Evolutionary conservation across 2,888 invertebrate genomes (phyloP).

Genomic region (Orthosia incerta): DNA sequence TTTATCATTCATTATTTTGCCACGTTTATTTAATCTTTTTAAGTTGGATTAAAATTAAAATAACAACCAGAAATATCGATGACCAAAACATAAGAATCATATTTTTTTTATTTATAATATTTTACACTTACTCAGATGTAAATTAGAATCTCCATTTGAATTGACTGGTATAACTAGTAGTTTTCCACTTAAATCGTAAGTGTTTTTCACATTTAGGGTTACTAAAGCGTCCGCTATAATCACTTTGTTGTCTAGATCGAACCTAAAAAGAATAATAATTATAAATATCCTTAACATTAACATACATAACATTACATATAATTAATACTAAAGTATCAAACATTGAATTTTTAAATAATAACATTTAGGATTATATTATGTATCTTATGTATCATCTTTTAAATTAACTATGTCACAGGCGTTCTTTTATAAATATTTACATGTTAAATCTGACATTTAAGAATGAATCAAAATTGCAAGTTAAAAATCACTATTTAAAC

Average conservation of each 20-base stretch:
- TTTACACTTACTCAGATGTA: conserved; percentile 78
- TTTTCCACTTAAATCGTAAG: conserved; percentile 81
- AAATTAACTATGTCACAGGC: neutral
- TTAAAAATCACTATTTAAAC: conserved; percentile 23
- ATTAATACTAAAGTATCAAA: neutral
- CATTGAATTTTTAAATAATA: neutral
- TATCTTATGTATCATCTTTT: neutral
- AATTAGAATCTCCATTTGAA: conserved; percentile 79
- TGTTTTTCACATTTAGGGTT: conserved; percentile 79
- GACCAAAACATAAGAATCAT: too few relatives aligned
- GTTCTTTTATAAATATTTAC: neutral
- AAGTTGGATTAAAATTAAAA: too few relatives aligned
- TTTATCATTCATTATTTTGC: too few relatives aligned
- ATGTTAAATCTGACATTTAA: neutral
- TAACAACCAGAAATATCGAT: too few relatives aligned
- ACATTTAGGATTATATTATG: neutral
- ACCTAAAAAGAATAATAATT: conserved; percentile 69
- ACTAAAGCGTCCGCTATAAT: conserved; percentile 79
- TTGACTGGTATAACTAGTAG: conserved; percentile 77
- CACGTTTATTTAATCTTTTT: too few relatives aligned
- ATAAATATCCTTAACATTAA: neutral
- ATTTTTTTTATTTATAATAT: too few relatives aligned
- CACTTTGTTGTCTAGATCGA: conserved; percentile 79
- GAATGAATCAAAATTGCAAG: conserved; percentile 6
- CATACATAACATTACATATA: too few relatives aligned